Evolutionary conservation across 1,140 invertebrate species (phyloP).

Genomic region (Bombus cullumanus): DNA sequence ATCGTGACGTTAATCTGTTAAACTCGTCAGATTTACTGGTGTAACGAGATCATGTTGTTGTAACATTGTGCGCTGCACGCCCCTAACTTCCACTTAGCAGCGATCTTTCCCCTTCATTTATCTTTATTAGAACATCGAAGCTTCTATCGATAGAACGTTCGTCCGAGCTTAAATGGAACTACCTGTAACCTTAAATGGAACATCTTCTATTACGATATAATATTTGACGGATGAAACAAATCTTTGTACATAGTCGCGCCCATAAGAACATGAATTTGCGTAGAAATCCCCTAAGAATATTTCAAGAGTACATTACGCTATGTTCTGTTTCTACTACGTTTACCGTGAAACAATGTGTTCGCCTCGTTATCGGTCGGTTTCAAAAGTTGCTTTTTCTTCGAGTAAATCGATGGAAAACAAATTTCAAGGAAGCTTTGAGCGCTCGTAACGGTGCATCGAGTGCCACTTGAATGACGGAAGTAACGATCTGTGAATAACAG

Average conservation of each 20-base stretch:
- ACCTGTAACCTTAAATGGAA: no score
- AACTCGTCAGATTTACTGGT: background rate
- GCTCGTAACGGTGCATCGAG: background rate
- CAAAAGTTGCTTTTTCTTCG: no score
- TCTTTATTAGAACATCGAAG: background rate
- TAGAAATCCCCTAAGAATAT: no score
- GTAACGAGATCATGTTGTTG: background rate
- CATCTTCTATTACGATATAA: no score
- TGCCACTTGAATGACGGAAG: background rate
- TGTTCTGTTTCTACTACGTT: background rate
- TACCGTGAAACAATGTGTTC: no score
- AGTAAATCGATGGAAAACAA: slow-evolving; percentile 11
- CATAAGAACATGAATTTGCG: no score
- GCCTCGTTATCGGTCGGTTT: background rate
- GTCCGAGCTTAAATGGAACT: no score
- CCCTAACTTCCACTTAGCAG: background rate
- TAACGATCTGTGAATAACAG: slow-evolving; percentile 34
- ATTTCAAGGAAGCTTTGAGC: background rate
- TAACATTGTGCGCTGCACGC: background rate
- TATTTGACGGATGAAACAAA: no score
- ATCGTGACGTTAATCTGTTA: slow-evolving; percentile 1
- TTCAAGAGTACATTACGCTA: no score
- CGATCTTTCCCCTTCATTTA: background rate
- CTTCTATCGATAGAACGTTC: background rate
- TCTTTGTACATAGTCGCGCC: no score